Conservation (phyloP, 30 jellyfish, hydroid and myxozoan genomes). For the Nemopilema nomurai region DNA sequence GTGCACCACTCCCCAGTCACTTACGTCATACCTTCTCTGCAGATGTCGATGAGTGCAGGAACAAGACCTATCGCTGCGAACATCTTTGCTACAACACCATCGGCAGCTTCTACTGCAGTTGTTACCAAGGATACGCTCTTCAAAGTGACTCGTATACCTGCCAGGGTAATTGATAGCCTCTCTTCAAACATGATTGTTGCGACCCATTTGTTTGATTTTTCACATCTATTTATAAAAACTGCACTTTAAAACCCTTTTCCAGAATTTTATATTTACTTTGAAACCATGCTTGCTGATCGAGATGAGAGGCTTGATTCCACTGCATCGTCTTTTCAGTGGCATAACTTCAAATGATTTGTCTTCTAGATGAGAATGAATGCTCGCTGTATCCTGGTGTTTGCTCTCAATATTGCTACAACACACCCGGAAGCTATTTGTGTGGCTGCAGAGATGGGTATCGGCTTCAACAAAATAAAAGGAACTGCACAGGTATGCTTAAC, state of each 20-base stretch:
- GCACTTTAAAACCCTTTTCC: background rate
- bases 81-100: slow-evolving; percentile 80
- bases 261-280: background rate
- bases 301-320: no score
- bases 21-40: no score
- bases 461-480: slow-evolving; percentile 56
- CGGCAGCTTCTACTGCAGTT: slow-evolving; percentile 79
- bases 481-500: slow-evolving; percentile 67
- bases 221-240: background rate
- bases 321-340: no score
- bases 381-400: slow-evolving; percentile 37
- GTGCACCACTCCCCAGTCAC: no score
- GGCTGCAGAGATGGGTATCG: slow-evolving; percentile 82
- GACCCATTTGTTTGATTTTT: no score
- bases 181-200: no score
- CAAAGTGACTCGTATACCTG: slow-evolving; percentile 61
- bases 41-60: slow-evolving; percentile 82
- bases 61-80: slow-evolving; percentile 63
- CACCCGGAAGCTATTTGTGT: slow-evolving; percentile 82
- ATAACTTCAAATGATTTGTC: background rate
- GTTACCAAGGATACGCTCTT: slow-evolving; percentile 82
- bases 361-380: slow-evolving; percentile 84
- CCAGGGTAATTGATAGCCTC: slow-evolving; percentile 64
- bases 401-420: slow-evolving; percentile 79
- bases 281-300: background rate